A percentile compares a stretch with the other conserved stretches of the same genome.
phyloP scores from a whole-genome alignment of 2,113 vertebrate species.

The Globicephala melas region DNA sequence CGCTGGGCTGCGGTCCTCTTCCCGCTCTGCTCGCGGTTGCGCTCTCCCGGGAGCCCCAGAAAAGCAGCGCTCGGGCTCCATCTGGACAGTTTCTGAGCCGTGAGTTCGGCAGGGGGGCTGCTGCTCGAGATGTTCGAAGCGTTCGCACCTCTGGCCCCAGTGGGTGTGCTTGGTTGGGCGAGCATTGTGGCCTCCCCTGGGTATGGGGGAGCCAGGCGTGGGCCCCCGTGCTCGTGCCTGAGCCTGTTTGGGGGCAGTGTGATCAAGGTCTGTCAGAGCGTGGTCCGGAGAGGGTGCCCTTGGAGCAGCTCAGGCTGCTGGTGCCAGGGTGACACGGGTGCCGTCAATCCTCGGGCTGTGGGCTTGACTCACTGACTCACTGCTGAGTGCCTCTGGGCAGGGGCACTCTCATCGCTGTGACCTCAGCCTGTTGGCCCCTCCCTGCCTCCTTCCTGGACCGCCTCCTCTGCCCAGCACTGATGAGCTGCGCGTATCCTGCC shows the following conservation, averaged over 20 bases:
- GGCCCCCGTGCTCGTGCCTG: neutral
- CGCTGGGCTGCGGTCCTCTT: neutral
- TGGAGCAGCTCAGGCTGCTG: neutral
- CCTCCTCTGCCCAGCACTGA: too few species aligned
- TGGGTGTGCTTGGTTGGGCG: accelerated
- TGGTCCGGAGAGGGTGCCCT: neutral
- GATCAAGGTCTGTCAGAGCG: neutral
- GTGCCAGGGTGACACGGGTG: neutral
- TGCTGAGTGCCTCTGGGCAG: too few species aligned
- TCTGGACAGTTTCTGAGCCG: neutral
- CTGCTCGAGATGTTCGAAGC: neutral
- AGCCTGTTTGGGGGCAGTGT: neutral
- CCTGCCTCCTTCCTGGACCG: too few species aligned
- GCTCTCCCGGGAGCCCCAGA: neutral
- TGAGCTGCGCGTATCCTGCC: too few species aligned
- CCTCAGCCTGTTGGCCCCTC: too few species aligned
- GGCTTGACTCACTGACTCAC: too few species aligned
- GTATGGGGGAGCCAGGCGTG: neutral
- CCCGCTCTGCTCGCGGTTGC: accelerated
- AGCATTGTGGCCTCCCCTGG: neutral
- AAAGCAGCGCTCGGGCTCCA: too few species aligned
- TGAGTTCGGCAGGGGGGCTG: neutral
- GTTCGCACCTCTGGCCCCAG: neutral
- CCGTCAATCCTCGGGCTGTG: too few species aligned
- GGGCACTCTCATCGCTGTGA: too few species aligned